Base-by-base conservation (phyloP, 2,797 vertebrate species). In the Sphenodon punctatus region DNA sequence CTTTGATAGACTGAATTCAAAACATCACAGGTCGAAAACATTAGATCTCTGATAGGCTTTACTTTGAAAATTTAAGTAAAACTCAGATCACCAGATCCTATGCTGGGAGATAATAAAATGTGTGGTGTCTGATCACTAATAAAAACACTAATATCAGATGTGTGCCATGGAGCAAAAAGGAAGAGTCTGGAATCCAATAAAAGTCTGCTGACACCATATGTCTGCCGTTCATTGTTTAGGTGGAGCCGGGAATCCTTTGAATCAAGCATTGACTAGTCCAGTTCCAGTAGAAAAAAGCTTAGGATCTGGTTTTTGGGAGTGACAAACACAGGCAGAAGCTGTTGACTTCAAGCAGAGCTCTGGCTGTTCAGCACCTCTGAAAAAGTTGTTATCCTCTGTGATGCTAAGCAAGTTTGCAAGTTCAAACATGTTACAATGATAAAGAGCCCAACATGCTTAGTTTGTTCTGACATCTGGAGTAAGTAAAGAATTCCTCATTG, bases 11-110 rank as follows among this genome's bases (percentile, higher is more conserved):
- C 30, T 64, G 27, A 25, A 38, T 27, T 64, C 42, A 43, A 15
- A 45, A 25, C 41, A 42, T 43, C 41, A 11, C 27, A 43, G 61
- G 27, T 42, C 45, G 56, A 20, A 43, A 64, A 64, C 25, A 64
- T 43, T 64, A 64, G 17, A 30, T 70, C 67, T 81, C 59, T 63
- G 48, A 53, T 67, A 61, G 63, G 27, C 61, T 91, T 81, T 64
- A 51, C 83, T 53, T 79, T 80, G 71, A 83, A 75, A 88, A 83
- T 27, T 27, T 59, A 76, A 84, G 60, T 76, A 88, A 88, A 67
- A 2, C 17, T 30, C 64, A 80, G 39, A 90, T 78, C 43, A 8
- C 8, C 64, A 80, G 61, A 83, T 81, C 80, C 79, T 74, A 83
- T 2, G 0, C 58, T 61, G n/a, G 20, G 61, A n/a, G 49, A 27